Conservation (phyloP, 2,797 vertebrate species). For the Melanotaenia pygmaea region DNA sequence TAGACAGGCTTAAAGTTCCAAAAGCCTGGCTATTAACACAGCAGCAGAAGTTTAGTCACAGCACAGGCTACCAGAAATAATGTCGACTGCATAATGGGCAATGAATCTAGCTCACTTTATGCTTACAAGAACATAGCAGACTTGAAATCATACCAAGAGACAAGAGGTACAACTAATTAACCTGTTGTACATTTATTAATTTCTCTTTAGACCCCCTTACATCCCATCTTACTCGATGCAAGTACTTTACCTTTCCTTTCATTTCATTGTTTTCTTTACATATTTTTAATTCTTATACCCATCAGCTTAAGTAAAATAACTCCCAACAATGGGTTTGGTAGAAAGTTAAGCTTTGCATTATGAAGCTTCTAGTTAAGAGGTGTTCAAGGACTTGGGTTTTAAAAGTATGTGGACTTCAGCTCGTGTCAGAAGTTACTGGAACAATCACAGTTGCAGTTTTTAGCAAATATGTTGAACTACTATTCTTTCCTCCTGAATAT, state of each 20-base stretch:
- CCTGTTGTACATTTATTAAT: not conserved
- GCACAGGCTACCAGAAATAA: constrained; percentile 1
- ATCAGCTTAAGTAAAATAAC: not conserved
- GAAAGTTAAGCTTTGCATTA: constrained; percentile 4
- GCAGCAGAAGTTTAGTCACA: constrained; percentile 11
- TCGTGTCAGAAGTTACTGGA: not conserved
- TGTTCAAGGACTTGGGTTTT: not conserved
- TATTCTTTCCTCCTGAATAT: not conserved
- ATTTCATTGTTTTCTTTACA: not conserved
- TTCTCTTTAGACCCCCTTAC: not conserved
- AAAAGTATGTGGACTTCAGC: constrained; percentile 5
- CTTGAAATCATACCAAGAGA: not conserved
- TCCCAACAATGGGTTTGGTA: not conserved
- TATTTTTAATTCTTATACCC: not conserved
- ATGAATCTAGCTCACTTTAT: not conserved
- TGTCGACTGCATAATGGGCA: not conserved
- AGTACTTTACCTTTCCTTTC: not conserved
- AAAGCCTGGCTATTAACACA: constrained; percentile 5
- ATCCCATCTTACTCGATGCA: not conserved
- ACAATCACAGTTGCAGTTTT: not conserved
- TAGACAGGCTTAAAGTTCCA: constrained; percentile 28
- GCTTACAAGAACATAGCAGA: no score
- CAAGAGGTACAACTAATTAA: not conserved
- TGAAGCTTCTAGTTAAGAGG: not conserved
- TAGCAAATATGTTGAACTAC: not conserved